Percentiles rank a stretch among this genome's conserved stretches.
phyloP scores from a whole-genome alignment of 1,140 invertebrate species.

The Drosophila watanabei region DNA sequence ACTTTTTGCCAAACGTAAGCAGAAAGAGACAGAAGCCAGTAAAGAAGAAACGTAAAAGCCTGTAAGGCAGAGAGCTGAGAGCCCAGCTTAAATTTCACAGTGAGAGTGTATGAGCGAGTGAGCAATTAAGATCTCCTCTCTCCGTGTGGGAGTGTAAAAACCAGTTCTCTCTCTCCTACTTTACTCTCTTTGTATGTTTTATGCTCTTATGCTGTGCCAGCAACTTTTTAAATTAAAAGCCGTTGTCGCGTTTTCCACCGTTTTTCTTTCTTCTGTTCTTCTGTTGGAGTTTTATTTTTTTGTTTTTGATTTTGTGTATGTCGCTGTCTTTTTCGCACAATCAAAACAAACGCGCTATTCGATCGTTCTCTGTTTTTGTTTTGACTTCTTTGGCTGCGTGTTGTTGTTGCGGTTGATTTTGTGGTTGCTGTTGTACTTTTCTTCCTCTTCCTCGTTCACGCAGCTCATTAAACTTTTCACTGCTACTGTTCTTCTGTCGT shows the following conservation, averaged over 20 bases:
- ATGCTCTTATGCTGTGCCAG: conserved; percentile 52
- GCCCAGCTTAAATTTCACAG: background rate
- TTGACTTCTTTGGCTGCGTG: conserved; percentile 54
- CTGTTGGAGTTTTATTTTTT: background rate
- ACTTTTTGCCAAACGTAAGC: conserved; percentile 3
- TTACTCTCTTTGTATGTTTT: conserved; percentile 47
- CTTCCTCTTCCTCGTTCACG: conserved; percentile 40
- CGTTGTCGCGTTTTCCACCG: conserved; percentile 51
- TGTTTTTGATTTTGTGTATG: conserved; percentile 40
- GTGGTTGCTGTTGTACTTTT: conserved; percentile 24
- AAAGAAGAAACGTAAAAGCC: conserved; percentile 14
- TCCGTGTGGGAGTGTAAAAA: conserved; percentile 61
- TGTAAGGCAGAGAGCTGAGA: background rate
- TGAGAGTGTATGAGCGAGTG: conserved; percentile 7
- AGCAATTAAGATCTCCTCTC: conserved; percentile 18
- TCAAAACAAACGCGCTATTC: conserved; percentile 77
- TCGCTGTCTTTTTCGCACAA: conserved; percentile 66
- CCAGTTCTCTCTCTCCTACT: conserved; percentile 62
- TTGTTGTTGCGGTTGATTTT: conserved; percentile 22
- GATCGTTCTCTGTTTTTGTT: conserved; percentile 71
- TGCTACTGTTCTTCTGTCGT: conserved; percentile 65
- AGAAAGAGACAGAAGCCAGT: background rate
- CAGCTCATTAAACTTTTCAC: conserved; percentile 79
- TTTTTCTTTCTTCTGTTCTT: conserved; percentile 48
- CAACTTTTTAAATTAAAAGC: conserved; percentile 77